A percentile compares a stretch with the other conserved stretches of the same genome.
phyloP scores from a whole-genome alignment of 1,140 invertebrate genomes.

The Archivesica marissinica region DNA sequence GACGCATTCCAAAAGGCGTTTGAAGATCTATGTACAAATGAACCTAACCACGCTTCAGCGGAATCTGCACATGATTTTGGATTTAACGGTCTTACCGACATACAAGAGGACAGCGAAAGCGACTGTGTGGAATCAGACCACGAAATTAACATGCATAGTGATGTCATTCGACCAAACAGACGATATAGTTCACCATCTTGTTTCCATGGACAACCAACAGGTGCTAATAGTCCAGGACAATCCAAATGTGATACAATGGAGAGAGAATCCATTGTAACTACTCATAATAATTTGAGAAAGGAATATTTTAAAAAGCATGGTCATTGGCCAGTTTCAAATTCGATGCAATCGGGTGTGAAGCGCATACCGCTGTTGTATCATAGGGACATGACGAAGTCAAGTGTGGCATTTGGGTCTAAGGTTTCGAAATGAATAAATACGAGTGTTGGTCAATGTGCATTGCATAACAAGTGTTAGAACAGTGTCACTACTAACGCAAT shows the following conservation, averaged over 20 bases:
- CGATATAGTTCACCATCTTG: conserved; percentile 45
- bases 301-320: conserved; percentile 54
- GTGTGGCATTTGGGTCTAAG: conserved; percentile 10
- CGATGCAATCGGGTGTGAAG: neutral
- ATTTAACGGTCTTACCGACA: conserved; percentile 44
- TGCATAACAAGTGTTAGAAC: too few relatives aligned
- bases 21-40: conserved; percentile 33
- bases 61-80: neutral
- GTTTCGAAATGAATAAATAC: conserved; percentile 15
- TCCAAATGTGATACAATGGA: neutral
- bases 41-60: conserved; percentile 2
- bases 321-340: conserved; percentile 25
- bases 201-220: neutral
- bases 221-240: neutral
- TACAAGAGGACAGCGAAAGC: conserved; percentile 49
- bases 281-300: conserved; percentile 22
- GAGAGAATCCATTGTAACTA: conserved; percentile 2
- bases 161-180: neutral
- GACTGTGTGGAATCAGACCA: neutral
- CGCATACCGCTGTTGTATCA: neutral
- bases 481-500: too few relatives aligned
- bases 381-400: neutral
- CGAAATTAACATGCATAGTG: neutral
- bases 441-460: too few relatives aligned
- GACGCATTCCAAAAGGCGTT: conserved; percentile 37